Conservation (phyloP, 2,797 vertebrate genomes). For the Channa striata region DNA sequence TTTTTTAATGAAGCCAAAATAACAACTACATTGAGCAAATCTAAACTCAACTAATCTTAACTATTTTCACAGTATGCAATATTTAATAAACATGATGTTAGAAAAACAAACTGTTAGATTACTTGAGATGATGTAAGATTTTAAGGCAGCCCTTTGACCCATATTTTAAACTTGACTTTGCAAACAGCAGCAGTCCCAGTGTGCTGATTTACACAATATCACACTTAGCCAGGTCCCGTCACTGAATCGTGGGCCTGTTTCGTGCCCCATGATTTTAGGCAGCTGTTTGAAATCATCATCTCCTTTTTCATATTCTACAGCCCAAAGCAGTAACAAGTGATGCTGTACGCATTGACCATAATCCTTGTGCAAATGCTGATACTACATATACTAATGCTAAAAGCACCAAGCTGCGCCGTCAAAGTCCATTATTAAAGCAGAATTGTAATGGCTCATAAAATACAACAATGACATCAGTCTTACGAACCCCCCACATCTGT, state of each 20-base stretch:
- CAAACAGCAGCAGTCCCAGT: too few species aligned
- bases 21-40: too few species aligned
- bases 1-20: too few species aligned
- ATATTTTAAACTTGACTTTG: too few species aligned
- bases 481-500: conserved; percentile 27
- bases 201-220: neutral
- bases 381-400: conserved; percentile 4
- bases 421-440: conserved; percentile 25
- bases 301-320: neutral
- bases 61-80: too few species aligned
- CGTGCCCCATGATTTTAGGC: neutral
- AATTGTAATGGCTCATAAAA: conserved; percentile 35
- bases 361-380: conserved; percentile 8
- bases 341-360: neutral
- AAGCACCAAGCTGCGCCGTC: conserved; percentile 19
- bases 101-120: too few species aligned
- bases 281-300: neutral
- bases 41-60: too few species aligned
- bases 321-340: conserved; percentile 7
- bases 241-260: neutral
- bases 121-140: too few species aligned
- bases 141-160: too few species aligned
- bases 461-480: conserved; percentile 41
- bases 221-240: neutral
- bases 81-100: too few species aligned